A percentile compares a stretch with the other conserved stretches of the same genome.
Evolutionary conservation across 2,113 vertebrate species (phyloP).

Genomic region (Arizona elegans): DNA sequence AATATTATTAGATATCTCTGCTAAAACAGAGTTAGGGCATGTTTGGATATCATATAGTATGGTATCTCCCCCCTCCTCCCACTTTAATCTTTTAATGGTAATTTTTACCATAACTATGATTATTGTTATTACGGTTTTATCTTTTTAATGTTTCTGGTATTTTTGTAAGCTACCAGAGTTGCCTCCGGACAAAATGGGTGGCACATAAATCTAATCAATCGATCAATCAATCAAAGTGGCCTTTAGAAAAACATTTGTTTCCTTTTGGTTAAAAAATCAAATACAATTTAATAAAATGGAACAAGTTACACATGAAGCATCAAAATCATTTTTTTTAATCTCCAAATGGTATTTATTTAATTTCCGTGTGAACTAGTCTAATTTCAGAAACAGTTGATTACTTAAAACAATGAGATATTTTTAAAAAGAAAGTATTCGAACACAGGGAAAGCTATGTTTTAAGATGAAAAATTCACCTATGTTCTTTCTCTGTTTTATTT

Average conservation of each 20-base stretch:
- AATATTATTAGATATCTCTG: background rate
- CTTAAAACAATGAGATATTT: background rate
- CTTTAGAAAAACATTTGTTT: conserved; percentile 33
- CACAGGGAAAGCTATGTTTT: background rate
- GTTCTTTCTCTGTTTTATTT: background rate
- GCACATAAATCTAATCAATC: too few species aligned
- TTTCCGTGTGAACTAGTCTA: background rate
- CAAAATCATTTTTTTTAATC: background rate
- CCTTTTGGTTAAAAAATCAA: conserved; percentile 22
- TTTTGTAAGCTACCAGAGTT: too few species aligned
- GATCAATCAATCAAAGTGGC: too few species aligned
- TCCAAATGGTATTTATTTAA: background rate
- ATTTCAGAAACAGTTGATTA: conserved; percentile 26
- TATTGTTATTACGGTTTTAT: too few species aligned
- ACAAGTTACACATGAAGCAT: background rate
- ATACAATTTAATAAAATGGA: background rate
- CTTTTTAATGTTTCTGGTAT: too few species aligned
- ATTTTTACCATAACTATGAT: too few species aligned
- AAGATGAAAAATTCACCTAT: background rate
- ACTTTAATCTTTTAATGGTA: too few species aligned
- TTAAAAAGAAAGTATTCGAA: background rate
- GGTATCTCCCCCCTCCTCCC: too few species aligned
- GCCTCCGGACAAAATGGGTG: too few species aligned
- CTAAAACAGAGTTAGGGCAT: background rate
- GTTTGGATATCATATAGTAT: background rate